Base-by-base conservation (phyloP, 2,888 invertebrate genomes). In the Andrena trimmerana region DNA sequence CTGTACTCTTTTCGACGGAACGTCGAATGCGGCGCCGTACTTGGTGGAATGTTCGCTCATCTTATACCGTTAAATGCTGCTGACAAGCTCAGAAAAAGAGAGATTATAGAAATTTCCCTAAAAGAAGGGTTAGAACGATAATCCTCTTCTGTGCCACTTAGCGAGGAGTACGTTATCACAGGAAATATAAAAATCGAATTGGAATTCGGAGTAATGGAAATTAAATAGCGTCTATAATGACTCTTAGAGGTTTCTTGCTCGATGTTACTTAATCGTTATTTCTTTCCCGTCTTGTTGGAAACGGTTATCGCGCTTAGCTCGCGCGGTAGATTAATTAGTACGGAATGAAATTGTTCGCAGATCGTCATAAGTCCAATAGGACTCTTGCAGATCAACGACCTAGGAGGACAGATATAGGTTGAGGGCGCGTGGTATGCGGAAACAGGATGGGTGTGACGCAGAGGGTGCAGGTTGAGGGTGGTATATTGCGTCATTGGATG, bases 351-450 rank as follows among this genome's bases (percentile, higher is more conserved):
- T 31, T 33, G 31, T 27, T 54, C 48, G 54, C n/a, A 57, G 36
- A 60, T 62, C 62, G 66, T 60, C 33, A 52, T n/a, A 66, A 50
- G 57, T 73, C 66, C 52, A 57, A 70, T 75, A 77, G 68, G 36
- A 73, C 31, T 33, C 63, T 75, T 66, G 57, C 73, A 85, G 88
- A 90, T 89, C 89, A 89, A 89, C 84, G 89, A 89, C 89, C 88
- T 84, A 83, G 76, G 83, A 83, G 78, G 78, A 57, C 78, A 82
- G 86, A 87, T 86, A 87, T 84, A 86, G 81, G 87, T 83, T 82
- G 84, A 83, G 86, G 83, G 72, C 84, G 84, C 72, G 76, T 78
- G 86, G 86, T 84, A 83, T 86, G 86, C 83, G 85, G 85, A 89
- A 89, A 77, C 85, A 77, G 84, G 79, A 87, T 83, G 84, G 88